Conservation (phyloP, 2,888 invertebrate genomes). For the Esperia sulphurella region DNA sequence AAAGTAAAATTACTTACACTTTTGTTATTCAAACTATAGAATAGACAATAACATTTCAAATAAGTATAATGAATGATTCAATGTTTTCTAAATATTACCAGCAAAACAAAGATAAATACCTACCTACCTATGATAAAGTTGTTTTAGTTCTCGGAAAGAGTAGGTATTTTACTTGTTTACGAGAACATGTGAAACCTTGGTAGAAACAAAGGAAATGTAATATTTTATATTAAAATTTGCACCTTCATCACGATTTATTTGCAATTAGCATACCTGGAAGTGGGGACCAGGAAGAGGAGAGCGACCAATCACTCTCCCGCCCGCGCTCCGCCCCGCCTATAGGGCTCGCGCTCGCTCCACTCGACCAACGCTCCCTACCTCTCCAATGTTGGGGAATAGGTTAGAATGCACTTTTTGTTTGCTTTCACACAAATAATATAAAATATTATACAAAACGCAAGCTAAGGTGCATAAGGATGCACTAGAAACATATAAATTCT, state of each 20-base stretch:
- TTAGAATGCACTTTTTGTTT: conserved; percentile 43
- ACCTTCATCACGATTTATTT: not conserved
- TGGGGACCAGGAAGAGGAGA: not conserved
- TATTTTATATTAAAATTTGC: not conserved
- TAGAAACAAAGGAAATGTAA: not conserved
- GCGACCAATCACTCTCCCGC: not conserved
- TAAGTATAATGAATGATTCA: too few species aligned
- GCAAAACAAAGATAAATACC: not conserved
- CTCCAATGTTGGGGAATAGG: conserved; percentile 29
- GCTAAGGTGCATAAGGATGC: conserved; percentile 3
- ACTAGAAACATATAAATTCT: conserved; percentile 22
- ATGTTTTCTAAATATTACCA: not conserved
- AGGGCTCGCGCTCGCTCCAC: not conserved
- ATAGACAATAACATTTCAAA: too few species aligned
- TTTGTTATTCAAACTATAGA: too few species aligned
- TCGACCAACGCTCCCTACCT: conserved; percentile 1
- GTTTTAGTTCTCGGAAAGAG: too few species aligned
- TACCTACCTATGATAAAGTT: not conserved
- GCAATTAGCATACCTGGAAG: not conserved
- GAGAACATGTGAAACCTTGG: not conserved
- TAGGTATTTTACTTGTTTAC: not conserved
- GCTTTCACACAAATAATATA: conserved; percentile 11
- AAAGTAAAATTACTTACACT: too few species aligned
- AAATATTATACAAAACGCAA: not conserved
- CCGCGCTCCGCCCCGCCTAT: not conserved